Evolutionary conservation across 2,888 invertebrate species (phyloP), one percentile per base, ranked within the genome.

Genomic region (Timema cristinae): DNA sequence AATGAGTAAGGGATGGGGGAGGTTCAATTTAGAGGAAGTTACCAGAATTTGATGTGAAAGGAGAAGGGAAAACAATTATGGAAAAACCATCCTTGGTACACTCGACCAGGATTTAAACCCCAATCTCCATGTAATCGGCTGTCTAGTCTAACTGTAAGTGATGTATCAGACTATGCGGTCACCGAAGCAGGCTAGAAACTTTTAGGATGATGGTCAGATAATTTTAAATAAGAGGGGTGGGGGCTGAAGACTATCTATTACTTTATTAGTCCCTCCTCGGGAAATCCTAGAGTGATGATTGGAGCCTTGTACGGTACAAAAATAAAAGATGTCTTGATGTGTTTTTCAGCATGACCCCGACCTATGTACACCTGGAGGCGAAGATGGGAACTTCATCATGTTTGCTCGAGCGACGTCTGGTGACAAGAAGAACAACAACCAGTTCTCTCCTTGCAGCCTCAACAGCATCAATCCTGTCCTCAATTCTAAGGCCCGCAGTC

Each of bases 341-440:
- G 32, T 32, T 1, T 32, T 32, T 10, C 82, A 97, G 95, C 97
- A 98, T 82, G 97, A 98, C 85, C 95, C 95, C 0, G 95, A 95
- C 83, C 90, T 90, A 80, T 97, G 92, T 83, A 95, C 97, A 0
- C 97, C 97, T 6, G 97, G 96, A 72, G 97, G 93, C 16, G 94
- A 95, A 80, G 95, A 95, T 82, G 99, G 99, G 63, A 99, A 99
- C 86, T 99, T 92, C 84, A 98, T 99, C 80, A 99, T 99, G 99
- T 99, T 98, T 84, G 97, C 98, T 47, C 90, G 98, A 76, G 98
- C 98, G 52, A 99, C 98, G 71, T 97, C 97, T 78, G 98, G 99
- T 61, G 98, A 98, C 84, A 93, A 97, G 80, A 92, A 91, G 82
- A 98, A 99, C 86, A 99, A 99, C 84, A 97, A 97, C 84, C 92